phyloP scores from a whole-genome alignment of 2,888 invertebrate species.

The Phaonia tiefii region DNA sequence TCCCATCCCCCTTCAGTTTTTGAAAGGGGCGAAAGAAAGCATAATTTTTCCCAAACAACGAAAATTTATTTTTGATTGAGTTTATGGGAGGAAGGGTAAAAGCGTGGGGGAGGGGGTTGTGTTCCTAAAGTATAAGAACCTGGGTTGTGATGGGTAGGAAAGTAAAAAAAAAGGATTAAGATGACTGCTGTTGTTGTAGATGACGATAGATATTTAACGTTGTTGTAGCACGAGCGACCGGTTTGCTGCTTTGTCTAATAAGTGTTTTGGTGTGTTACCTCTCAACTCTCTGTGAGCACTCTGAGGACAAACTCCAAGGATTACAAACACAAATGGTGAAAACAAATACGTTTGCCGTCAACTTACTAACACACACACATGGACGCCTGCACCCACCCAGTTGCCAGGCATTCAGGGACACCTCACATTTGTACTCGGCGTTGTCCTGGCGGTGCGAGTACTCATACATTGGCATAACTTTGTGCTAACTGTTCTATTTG shows the following conservation, averaged over 20 bases:
- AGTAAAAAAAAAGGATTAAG: conserved; percentile 58
- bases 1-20: background rate
- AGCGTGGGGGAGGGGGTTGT: conserved; percentile 15
- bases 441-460: background rate
- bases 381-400: conserved; percentile 4
- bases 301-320: conserved; percentile 19
- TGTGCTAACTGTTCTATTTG: conserved; percentile 31
- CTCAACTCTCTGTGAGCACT: conserved; percentile 1
- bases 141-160: conserved; percentile 16
- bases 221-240: conserved; percentile 37
- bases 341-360: conserved; percentile 27
- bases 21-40: conserved; percentile 5
- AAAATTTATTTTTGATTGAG: conserved; percentile 66
- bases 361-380: background rate
- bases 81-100: conserved; percentile 26
- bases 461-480: background rate
- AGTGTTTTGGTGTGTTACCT: conserved; percentile 46
- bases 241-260: conserved; percentile 58
- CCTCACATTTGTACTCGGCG: background rate
- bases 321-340: conserved; percentile 15
- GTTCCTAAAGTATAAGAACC: background rate
- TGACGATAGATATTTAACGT: background rate
- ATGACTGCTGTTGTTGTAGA: conserved; percentile 42
- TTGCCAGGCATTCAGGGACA: conserved; percentile 24
- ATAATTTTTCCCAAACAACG: conserved; percentile 33